Evolutionary conservation across 2,888 invertebrate species (phyloP).

Genomic region (Lepidocyrtinus sp.): DNA sequence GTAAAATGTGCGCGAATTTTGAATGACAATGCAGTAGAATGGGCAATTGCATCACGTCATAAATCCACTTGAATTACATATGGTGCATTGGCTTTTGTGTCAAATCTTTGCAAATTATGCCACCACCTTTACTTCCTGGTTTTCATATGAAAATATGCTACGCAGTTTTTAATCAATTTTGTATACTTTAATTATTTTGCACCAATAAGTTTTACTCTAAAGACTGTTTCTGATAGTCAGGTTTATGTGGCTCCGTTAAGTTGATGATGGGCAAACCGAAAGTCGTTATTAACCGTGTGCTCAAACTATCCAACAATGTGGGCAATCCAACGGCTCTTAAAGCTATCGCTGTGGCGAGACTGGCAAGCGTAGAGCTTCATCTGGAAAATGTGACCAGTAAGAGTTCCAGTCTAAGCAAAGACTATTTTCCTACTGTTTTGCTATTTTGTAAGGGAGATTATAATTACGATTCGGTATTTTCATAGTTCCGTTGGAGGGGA

Average conservation of each 20-base stretch:
- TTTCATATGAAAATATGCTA: not conserved
- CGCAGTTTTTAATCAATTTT: not conserved
- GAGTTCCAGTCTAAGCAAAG: too few species aligned
- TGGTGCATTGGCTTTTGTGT: not conserved
- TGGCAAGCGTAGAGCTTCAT: slow-evolving; percentile 77
- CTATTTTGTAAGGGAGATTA: not conserved
- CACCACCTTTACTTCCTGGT: not conserved
- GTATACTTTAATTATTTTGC: not conserved
- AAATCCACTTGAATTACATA: not conserved
- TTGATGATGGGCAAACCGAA: slow-evolving; percentile 38
- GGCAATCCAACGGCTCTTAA: slow-evolving; percentile 85
- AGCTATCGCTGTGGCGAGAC: slow-evolving; percentile 80
- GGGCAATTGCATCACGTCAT: not conserved
- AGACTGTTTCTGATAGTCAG: not conserved
- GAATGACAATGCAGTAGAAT: not conserved
- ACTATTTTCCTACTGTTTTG: not conserved
- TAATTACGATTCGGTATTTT: not conserved
- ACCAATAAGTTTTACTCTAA: not conserved
- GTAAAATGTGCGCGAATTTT: not conserved
- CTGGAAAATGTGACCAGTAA: slow-evolving; percentile 79
- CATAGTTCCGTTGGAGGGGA: slow-evolving; percentile 51
- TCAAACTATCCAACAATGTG: slow-evolving; percentile 77
- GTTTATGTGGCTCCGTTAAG: not conserved
- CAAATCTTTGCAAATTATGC: not conserved
- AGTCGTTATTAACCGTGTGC: slow-evolving; percentile 32